phyloP scores from a whole-genome alignment of 2,888 invertebrate genomes.

The Tyria jacobaeae region DNA sequence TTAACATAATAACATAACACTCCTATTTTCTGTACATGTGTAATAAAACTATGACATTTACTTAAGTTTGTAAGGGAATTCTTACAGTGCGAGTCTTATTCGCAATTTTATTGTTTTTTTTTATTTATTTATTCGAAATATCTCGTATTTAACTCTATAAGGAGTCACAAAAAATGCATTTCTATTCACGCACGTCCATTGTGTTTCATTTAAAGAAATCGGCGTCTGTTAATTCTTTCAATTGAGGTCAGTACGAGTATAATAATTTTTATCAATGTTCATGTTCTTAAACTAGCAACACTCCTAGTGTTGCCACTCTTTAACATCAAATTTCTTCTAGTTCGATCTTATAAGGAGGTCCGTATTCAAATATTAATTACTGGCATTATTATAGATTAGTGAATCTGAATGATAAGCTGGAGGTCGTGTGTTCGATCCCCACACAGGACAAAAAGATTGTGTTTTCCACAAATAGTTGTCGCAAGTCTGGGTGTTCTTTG shows the following conservation, averaged over 20 bases:
- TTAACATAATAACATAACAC: too few species aligned
- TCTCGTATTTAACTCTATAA: neutral
- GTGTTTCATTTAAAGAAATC: constrained; percentile 4
- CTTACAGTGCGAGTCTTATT: too few species aligned
- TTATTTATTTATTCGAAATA: neutral
- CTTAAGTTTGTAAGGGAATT: too few species aligned
- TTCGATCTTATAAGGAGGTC: neutral
- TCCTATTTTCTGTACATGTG: too few species aligned
- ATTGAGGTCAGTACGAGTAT: neutral
- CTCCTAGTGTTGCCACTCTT: neutral
- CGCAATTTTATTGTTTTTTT: neutral
- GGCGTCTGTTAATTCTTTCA: constrained; percentile 12
- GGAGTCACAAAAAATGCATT: neutral
- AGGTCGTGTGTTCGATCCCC: too few species aligned
- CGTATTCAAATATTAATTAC: too few species aligned
- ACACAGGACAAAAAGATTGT: too few species aligned
- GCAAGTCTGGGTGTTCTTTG: too few species aligned
- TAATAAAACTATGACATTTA: too few species aligned
- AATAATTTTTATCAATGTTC: neutral
- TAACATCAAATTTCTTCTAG: neutral
- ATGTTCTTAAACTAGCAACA: neutral
- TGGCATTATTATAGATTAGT: too few species aligned
- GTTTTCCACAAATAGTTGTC: too few species aligned
- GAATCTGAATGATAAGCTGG: too few species aligned
- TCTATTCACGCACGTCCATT: constrained; percentile 3